Percentiles rank a stretch among this genome's conserved stretches.
phyloP scores from a whole-genome alignment of 92 coral and sea anemone genomes.

The Phenganax stokvisi region DNA sequence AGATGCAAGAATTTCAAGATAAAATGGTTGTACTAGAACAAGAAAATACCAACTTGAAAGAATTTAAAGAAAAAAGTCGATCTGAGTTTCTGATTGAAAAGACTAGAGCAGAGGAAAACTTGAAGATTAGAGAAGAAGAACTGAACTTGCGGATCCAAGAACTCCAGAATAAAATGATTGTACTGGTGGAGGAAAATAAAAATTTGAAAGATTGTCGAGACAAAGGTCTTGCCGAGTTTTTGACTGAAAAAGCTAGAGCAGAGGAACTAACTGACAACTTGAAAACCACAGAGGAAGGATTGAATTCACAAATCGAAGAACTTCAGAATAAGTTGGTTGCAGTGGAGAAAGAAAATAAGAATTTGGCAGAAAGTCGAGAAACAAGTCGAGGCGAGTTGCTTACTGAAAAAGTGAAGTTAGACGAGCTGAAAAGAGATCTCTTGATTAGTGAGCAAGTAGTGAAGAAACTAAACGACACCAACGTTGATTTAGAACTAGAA shows the following conservation, averaged over 20 bases:
- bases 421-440: slow-evolving; percentile 51
- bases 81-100: neutral
- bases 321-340: slow-evolving; percentile 1
- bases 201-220: neutral
- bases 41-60: slow-evolving; percentile 26
- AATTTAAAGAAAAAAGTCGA: neutral
- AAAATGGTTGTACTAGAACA: slow-evolving; percentile 2
- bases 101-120: too few species aligned
- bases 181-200: too few species aligned
- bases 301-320: slow-evolving; percentile 12
- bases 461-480: slow-evolving; percentile 31
- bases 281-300: slow-evolving; percentile 12
- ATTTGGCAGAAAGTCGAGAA: slow-evolving; percentile 30
- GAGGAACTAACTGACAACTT: neutral
- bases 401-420: slow-evolving; percentile 3
- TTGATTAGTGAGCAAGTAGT: slow-evolving; percentile 51
- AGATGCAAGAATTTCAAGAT: too few species aligned
- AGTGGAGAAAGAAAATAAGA: slow-evolving; percentile 29
- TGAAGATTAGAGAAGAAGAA: too few species aligned
- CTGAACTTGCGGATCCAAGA: too few species aligned
- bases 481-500: slow-evolving; percentile 38
- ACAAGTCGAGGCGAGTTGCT: neutral
- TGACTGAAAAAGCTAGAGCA: too few species aligned
- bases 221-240: neutral
- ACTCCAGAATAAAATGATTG: too few species aligned